Evolutionary conservation across 1,140 invertebrate species (phyloP).

Genomic region (Cardiocondyla obscurior): DNA sequence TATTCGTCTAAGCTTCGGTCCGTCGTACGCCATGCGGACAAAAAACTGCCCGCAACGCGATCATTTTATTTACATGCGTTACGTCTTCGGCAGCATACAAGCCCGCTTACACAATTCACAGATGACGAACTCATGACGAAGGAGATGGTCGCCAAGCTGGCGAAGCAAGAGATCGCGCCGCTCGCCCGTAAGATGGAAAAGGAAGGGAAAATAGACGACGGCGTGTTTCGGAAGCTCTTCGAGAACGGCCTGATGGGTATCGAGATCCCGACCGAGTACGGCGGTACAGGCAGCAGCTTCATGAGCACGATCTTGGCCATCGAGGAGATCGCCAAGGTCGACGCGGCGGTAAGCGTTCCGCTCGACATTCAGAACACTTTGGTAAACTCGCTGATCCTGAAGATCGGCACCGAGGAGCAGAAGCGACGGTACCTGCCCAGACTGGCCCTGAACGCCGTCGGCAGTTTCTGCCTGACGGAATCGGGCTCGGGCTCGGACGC

Average conservation of each 20-base stretch:
- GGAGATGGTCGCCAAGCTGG: conserved; percentile 89
- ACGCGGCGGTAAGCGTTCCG: conserved; percentile 92
- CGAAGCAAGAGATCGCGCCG: conserved; percentile 94
- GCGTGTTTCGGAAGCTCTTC: conserved; percentile 90
- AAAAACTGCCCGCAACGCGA: background rate
- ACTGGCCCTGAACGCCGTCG: conserved; percentile 90
- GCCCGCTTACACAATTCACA: conserved; percentile 87
- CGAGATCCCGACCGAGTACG: conserved; percentile 94
- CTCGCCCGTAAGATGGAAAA: conserved; percentile 96
- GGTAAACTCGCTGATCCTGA: conserved; percentile 93
- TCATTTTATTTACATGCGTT: conserved; percentile 17
- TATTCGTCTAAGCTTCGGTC: background rate
- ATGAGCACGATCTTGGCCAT: conserved; percentile 94
- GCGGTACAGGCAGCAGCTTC: conserved; percentile 94
- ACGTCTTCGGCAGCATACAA: conserved; percentile 53
- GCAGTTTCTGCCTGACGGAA: conserved; percentile 97
- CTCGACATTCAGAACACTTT: conserved; percentile 98
- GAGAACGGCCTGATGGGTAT: conserved; percentile 93
- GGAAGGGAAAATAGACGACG: conserved; percentile 90
- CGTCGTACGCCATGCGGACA: background rate
- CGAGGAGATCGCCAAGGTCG: conserved; percentile 97
- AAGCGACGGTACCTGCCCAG: conserved; percentile 94
- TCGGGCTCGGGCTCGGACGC: conserved; percentile 93
- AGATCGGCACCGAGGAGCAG: conserved; percentile 92
- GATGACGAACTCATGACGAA: conserved; percentile 91